Conservation (phyloP, 1,140 invertebrate species). For the Pteromalus puparum region DNA sequence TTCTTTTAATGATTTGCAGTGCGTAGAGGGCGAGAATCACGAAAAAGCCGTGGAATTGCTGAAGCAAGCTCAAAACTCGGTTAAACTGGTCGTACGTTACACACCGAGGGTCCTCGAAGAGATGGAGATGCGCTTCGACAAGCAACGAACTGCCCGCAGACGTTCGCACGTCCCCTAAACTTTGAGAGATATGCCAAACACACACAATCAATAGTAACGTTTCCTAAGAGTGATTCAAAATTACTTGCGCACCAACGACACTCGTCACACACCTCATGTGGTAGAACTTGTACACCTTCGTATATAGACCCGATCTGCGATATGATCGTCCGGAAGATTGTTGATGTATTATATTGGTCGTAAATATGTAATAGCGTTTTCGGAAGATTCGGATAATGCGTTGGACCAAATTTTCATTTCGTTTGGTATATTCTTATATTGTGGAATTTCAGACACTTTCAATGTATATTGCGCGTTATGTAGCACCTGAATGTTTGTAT, state of each 20-base stretch:
- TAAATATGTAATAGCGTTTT: neutral
- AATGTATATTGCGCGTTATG: neutral
- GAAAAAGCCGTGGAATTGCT: slow-evolving; percentile 98
- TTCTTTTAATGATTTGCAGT: slow-evolving; percentile 77
- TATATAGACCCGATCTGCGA: neutral
- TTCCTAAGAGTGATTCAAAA: neutral
- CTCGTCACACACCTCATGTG: neutral
- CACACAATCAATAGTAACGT: neutral
- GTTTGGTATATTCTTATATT: neutral
- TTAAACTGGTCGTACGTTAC: slow-evolving; percentile 98
- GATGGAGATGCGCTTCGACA: slow-evolving; percentile 99
- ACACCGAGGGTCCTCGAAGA: slow-evolving; percentile 99
- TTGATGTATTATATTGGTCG: neutral
- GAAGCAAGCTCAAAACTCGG: slow-evolving; percentile 97
- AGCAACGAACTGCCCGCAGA: slow-evolving; percentile 90
- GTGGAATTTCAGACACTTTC: neutral
- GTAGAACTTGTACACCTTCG: slow-evolving; percentile 14
- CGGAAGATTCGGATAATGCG: neutral
- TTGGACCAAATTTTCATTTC: neutral
- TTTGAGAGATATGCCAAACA: neutral
- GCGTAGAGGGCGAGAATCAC: slow-evolving; percentile 99
- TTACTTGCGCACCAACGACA: neutral
- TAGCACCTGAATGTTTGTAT: neutral
- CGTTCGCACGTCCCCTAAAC: slow-evolving; percentile 81
- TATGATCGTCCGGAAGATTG: neutral